Base-by-base conservation (phyloP, 2,113 vertebrate species). In the Ramphastos sulfuratus region DNA sequence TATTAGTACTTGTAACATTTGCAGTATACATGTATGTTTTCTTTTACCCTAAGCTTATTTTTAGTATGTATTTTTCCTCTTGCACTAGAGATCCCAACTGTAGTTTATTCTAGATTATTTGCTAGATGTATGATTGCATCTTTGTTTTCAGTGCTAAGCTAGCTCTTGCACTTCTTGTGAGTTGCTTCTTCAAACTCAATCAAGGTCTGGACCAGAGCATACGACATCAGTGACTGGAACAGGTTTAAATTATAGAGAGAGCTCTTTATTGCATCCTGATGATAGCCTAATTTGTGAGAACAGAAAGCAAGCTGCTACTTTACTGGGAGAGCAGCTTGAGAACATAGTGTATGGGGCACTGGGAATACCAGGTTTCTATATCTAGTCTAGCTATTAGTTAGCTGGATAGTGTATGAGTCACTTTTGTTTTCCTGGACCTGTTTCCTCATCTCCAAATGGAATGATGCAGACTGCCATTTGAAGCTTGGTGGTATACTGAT, bases 121-220 rank as follows among this genome's bases (percentile, higher is more conserved):
- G 46, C 6, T 87, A 60, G 24, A 30, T 89, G 15, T 52, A 25
- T 52, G 23, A 52, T 42, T 93, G 16, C 9, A 50, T n/a, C 17
- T 80, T 93, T 89, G 10, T 75, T 92, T 97, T 94, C 28, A 55
- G 63, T 76, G n/a, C 71, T 82, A 23, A 94, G 72, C 28, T 58
- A 48, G 23, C 81, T 85, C 30, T 84, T 80, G 59, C 89, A 52
- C 8, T 66, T 28, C 16, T 82, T 48, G 4, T 78, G 39, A 87
- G 59, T 87, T 85, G 13, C 25, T 56, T 93, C 63, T 88, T 89
- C 75, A 33, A 92, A 82, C 35, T 87, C 75, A 78, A 64, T 69
- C 56, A 65, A 87, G 33, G 24, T 18, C 19, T 12, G 30, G 33
- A 42, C n/a, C 44, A 69, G 81, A 63, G 72, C 35, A 28, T 15